These are phyloP conservation scores for Zenarchopterus dispar DNA, from an alignment of 2,797 vertebrate genomes.

Conservation along the genomic window DNA sequence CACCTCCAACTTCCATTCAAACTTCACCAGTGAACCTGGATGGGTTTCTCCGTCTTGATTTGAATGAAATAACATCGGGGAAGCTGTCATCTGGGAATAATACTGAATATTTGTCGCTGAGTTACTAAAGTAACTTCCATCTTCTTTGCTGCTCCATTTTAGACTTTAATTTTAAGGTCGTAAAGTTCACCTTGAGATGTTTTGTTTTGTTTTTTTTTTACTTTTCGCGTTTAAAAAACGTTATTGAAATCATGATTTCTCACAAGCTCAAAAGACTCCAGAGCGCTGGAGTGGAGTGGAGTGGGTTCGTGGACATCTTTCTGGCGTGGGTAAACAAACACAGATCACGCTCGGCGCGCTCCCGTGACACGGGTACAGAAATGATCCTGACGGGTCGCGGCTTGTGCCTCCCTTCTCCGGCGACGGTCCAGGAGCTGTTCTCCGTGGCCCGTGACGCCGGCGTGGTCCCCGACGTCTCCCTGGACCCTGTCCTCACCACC, in stretches of 20 bases:
- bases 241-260: neutral
- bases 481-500: conserved; percentile 69
- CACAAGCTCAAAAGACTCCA: neutral
- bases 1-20: too few species aligned
- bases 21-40: too few species aligned
- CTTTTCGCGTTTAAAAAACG: too few species aligned
- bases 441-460: conserved; percentile 62
- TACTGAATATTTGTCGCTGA: neutral
- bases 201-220: too few species aligned
- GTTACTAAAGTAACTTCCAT: neutral
- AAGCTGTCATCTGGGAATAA: neutral
- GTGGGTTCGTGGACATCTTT: neutral
- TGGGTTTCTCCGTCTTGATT: too few species aligned
- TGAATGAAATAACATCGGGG: neutral
- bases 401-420: conserved; percentile 65
- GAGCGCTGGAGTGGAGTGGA: neutral
- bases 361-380: conserved; percentile 10
- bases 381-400: conserved; percentile 60
- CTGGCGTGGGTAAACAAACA: conserved; percentile 40
- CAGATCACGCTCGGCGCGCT: conserved; percentile 36
- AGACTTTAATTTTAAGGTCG: too few species aligned
- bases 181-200: too few species aligned
- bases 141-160: neutral
- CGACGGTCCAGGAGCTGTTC: conserved; percentile 70
- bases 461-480: conserved; percentile 67